Percentiles rank a stretch among this genome's conserved stretches.
Conservation (phyloP, 2,797 vertebrate genomes). For the Phyllotis vaccarum region DNA sequence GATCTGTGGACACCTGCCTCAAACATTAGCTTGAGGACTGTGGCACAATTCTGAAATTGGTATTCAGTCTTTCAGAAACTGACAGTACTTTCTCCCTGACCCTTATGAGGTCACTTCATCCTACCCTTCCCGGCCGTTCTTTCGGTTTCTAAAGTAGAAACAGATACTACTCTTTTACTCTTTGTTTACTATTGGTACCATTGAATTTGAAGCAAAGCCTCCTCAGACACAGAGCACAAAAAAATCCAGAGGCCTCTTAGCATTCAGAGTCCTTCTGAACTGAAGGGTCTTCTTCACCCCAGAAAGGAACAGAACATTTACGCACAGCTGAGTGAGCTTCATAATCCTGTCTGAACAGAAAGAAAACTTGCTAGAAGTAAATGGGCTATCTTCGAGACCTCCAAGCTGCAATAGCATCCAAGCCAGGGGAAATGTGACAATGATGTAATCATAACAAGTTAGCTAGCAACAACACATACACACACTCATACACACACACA, state of each 20-base stretch:
- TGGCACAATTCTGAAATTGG: neutral
- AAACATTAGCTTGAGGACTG: neutral
- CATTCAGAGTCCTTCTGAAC: neutral
- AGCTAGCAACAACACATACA: neutral
- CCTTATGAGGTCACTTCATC: neutral
- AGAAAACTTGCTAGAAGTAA: slow-evolving; percentile 15
- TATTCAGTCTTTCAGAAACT: neutral
- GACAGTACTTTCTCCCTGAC: neutral
- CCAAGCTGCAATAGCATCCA: neutral
- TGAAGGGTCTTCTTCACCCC: neutral
- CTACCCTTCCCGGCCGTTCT: neutral
- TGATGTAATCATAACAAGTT: accelerated
- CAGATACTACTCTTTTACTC: neutral
- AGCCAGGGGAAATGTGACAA: neutral
- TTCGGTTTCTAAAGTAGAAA: neutral
- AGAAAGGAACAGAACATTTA: slow-evolving; percentile 21
- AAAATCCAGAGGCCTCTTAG: neutral
- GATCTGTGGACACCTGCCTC: neutral
- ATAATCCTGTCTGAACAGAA: slow-evolving; percentile 63
- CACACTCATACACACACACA: neutral
- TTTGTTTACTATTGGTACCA: neutral
- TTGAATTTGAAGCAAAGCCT: neutral
- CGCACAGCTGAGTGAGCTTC: neutral
- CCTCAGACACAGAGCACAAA: neutral
- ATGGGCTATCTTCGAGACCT: slow-evolving; percentile 13